These are phyloP conservation scores for Cryptophagus acutangulus DNA, from an alignment of 2,888 invertebrate species.

Conservation along the genomic window DNA sequence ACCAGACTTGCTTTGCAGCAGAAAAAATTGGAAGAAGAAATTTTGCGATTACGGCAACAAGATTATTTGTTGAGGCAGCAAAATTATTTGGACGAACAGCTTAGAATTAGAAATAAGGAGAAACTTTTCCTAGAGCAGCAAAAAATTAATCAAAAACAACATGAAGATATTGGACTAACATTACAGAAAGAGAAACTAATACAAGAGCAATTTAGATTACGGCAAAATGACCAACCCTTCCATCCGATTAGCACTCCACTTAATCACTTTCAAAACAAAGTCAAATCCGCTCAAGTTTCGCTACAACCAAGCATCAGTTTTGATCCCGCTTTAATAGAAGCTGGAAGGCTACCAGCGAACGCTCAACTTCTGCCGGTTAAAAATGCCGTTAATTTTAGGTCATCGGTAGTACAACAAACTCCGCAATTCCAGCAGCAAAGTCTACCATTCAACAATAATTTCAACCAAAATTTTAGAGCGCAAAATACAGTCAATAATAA, in stretches of 20 bases:
- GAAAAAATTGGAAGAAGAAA: constrained; percentile 63
- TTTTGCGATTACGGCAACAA: constrained; percentile 52
- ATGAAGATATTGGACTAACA: no score
- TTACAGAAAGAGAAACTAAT: constrained; percentile 36
- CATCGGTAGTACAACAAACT: constrained; percentile 27
- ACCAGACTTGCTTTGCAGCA: constrained; percentile 42
- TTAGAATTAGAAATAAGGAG: no score
- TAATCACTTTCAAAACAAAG: constrained; percentile 28
- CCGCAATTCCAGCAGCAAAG: constrained; percentile 18
- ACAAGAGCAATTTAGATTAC: constrained; percentile 39
- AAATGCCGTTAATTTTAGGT: constrained; percentile 37
- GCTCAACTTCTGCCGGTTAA: constrained; percentile 44
- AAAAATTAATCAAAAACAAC: no score
- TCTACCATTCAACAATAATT: constrained; percentile 10
- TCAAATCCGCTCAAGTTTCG: constrained; percentile 36
- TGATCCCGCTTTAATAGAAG: constrained; percentile 33
- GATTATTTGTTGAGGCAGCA: no score
- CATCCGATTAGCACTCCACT: constrained; percentile 25
- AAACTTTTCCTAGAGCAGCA: constrained; percentile 55
- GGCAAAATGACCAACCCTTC: constrained; percentile 44
- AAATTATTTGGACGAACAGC: constrained; percentile 56
- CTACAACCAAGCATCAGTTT: constrained; percentile 53
- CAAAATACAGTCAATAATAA: no score
- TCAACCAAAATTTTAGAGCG: constrained; percentile 7
- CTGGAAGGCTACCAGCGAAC: constrained; percentile 41